Evolutionary conservation across 1,140 invertebrate genomes (phyloP), one percentile per base, ranked within the genome.

Genomic region (Bradynema listronoti): DNA sequence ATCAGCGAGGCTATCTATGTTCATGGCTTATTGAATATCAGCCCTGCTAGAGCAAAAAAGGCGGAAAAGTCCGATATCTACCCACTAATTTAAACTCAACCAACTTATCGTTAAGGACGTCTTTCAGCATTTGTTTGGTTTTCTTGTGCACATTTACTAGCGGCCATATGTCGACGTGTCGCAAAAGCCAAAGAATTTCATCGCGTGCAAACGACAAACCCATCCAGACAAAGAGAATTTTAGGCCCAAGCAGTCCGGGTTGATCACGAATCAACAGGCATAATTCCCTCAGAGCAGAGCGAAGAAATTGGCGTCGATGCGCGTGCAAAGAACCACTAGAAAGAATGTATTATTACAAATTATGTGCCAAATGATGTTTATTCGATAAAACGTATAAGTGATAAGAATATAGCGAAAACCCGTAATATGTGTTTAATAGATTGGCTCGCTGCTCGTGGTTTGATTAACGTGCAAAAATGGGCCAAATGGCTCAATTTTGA

Each of bases 211-310:
- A 88, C 63, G 89, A 91, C 1, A 98, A 80, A 0, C 88, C 93
- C 84, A 96, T 96, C 75, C 97, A 90, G 64, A 97, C 89, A 71
- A 94, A 85, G 32, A 98, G 82, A n/a, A 90, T 89, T 81, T 85
- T 78, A 3, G 79, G 78, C 33, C 72, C 95, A 14, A 99, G 80
- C 6, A 99, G 81, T 4, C 94, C 94, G 16, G 94, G 94, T 78
- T 99, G 92, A 82, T 99, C 95, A 11, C 91, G 90, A 66, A 98
- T 85, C 61, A 99, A 90, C 5, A 96, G 81, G 9, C 88, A 89
- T 58, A 99, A 79, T 81, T 99, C 94, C 80, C 93, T 92, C 1
- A 99, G 80, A 1, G 92, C 90, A 2, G 90, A 91, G 59, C 94
- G 84, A 50, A 99, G 81, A 81, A 95, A 99, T 82, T 97, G 96